Conservation (phyloP, 2,113 vertebrate genomes). For the Zosterops borbonicus region DNA sequence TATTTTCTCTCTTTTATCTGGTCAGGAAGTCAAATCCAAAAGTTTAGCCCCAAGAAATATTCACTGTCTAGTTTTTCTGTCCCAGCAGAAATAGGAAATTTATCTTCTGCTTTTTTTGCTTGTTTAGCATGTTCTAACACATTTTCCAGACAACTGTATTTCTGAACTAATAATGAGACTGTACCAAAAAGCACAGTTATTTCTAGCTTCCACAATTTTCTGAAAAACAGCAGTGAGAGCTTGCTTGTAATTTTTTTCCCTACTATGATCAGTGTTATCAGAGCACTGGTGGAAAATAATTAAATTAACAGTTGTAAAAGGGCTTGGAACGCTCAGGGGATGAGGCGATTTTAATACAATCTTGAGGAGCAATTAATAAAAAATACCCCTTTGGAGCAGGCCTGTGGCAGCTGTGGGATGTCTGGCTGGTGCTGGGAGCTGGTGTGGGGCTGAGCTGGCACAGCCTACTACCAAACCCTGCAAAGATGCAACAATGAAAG, state of each 20-base stretch:
- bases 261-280: conserved; percentile 17
- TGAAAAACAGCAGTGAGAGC: not conserved
- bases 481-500: not conserved
- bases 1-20: not conserved
- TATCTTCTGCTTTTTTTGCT: not conserved
- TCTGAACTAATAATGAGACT: not conserved
- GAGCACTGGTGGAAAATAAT: conserved; percentile 58
- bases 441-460: not conserved
- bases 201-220: not conserved
- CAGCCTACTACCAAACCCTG: not conserved
- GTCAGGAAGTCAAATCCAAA: not conserved
- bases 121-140: not conserved
- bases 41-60: not conserved
- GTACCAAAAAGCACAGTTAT: not conserved
- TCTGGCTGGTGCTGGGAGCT: not conserved
- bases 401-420: not conserved
- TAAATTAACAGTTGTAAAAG: conserved; percentile 68
- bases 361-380: conserved; percentile 64
- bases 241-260: not conserved
- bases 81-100: not conserved
- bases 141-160: not conserved
- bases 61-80: not conserved
- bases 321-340: conserved; percentile 45
- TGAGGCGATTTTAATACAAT: conserved; percentile 68
- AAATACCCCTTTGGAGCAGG: conserved; percentile 10